Evolutionary conservation across 2,888 invertebrate species (phyloP).

Genomic region (Eretmocerus hayati): DNA sequence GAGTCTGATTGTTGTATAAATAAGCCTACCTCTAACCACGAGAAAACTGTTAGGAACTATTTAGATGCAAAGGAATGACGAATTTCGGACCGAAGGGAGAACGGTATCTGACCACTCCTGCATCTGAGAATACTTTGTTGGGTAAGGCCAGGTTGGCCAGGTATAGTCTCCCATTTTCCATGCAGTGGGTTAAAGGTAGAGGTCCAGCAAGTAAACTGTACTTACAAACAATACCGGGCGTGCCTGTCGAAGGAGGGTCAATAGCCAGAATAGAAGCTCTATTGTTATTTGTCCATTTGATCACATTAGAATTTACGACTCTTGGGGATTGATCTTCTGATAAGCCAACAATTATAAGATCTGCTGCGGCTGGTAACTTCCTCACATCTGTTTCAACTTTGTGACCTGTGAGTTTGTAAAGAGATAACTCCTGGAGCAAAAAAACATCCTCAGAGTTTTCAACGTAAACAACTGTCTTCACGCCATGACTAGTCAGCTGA

Average conservation of each 20-base stretch:
- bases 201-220: conserved; percentile 65
- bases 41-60: conserved; percentile 37
- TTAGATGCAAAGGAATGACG: conserved; percentile 64
- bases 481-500: conserved; percentile 76
- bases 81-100: conserved; percentile 81
- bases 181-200: conserved; percentile 61
- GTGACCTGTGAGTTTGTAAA: conserved; percentile 62
- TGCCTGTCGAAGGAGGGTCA: conserved; percentile 67
- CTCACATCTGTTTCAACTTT: conserved; percentile 51
- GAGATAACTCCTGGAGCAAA: conserved; percentile 57
- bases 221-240: conserved; percentile 56
- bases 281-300: conserved; percentile 64
- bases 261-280: conserved; percentile 68
- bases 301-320: conserved; percentile 51
- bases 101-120: conserved; percentile 67
- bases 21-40: too few species aligned
- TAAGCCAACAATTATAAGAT: conserved; percentile 54
- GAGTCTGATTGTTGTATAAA: too few species aligned
- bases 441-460: conserved; percentile 48
- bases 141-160: conserved; percentile 82
- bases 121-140: conserved; percentile 64
- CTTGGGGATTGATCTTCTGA: conserved; percentile 48
- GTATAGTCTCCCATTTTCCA: conserved; percentile 67
- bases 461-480: conserved; percentile 59
- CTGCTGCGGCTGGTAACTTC: conserved; percentile 49